Conservation (phyloP, 2,113 vertebrate genomes). For the Tupaia chinensis region DNA sequence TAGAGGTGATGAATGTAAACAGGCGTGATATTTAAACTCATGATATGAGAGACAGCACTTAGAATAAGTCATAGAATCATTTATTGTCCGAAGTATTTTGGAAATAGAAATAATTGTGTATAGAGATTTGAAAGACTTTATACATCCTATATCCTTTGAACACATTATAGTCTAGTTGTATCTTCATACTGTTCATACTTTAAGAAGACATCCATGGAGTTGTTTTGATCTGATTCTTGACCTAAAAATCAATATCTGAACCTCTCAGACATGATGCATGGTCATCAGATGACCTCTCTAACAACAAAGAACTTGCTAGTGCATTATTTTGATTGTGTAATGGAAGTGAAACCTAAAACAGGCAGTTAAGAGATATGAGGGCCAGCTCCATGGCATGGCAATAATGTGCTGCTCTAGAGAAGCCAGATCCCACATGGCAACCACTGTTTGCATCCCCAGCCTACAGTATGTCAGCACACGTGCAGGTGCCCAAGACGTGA, state of each 20-base stretch:
- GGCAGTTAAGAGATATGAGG: not conserved
- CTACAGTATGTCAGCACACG: no score
- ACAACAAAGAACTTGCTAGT: not conserved
- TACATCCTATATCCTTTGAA: not conserved
- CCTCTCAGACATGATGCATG: not conserved
- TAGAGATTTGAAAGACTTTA: not conserved
- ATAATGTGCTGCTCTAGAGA: no score
- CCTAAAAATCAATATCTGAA: not conserved
- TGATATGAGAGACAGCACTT: not conserved
- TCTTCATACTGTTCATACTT: not conserved
- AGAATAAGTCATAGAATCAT: not conserved
- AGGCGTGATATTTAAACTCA: not conserved
- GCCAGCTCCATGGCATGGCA: no score
- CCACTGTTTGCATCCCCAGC: no score
- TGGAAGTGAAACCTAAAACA: not conserved
- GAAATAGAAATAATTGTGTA: not conserved
- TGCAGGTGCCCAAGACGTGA: no score
- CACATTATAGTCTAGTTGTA: not conserved
- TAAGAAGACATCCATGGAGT: not conserved
- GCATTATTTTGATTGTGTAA: not conserved
- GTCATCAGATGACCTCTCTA: not conserved
- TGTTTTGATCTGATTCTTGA: not conserved
- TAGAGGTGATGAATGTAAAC: not conserved
- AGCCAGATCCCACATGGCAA: no score
- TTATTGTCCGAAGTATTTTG: constrained; percentile 5